Conservation (phyloP, 1,140 invertebrate species). For the Hylyphantes graminicola region DNA sequence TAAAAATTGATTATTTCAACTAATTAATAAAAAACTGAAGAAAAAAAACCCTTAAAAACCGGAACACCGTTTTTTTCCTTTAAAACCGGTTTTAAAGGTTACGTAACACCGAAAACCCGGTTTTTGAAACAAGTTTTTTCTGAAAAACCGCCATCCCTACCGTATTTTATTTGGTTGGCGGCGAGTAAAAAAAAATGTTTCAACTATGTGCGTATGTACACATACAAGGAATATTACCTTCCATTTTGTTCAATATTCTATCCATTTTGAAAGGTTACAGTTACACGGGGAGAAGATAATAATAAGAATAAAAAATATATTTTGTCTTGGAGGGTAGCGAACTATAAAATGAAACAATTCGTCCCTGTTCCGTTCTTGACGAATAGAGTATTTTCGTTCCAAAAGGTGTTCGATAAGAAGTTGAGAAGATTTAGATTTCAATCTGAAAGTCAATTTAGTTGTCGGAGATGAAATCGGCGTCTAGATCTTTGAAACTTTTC, state of each 20-base stretch:
- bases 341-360: conserved; percentile 1
- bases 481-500: conserved; percentile 5
- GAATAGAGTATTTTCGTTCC: conserved; percentile 2
- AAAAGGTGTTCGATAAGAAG: conserved; percentile 11
- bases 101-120: too few relatives aligned
- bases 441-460: conserved; percentile 56
- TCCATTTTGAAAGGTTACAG: conserved; percentile 43
- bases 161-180: too few relatives aligned
- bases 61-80: too few relatives aligned
- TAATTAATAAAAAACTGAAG: too few relatives aligned
- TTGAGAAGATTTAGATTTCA: conserved; percentile 45
- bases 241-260: conserved; percentile 55
- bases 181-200: too few relatives aligned
- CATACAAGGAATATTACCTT: conserved; percentile 37
- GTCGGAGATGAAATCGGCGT: conserved; percentile 53
- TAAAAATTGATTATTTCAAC: too few relatives aligned
- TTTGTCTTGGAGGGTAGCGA: background rate
- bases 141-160: too few relatives aligned
- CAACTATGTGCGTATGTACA: conserved; percentile 15
- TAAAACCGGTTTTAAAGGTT: too few relatives aligned
- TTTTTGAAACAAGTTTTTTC: too few relatives aligned
- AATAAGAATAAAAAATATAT: background rate
- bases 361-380: conserved; percentile 7
- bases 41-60: too few relatives aligned
- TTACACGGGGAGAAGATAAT: background rate